Base-by-base conservation (phyloP, 2,888 invertebrate genomes). In the Blastobasis lacticolella region DNA sequence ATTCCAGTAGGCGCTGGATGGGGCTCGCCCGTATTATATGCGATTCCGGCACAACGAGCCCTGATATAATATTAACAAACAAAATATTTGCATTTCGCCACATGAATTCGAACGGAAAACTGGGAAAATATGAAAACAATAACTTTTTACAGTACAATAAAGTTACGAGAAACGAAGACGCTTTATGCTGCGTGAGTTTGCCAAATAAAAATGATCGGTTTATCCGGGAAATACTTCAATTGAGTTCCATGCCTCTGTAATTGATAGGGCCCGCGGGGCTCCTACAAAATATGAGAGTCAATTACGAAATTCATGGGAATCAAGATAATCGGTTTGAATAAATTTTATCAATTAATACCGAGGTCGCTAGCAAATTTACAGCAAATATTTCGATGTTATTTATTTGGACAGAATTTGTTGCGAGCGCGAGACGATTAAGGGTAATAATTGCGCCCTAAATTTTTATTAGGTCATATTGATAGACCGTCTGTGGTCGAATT, bases 391-490 rank as follows among this genome's bases (percentile, higher is more conserved):
- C 45, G 45, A 37, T 37, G 7, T 7, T 41, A 54, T 51, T 46
- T 47, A 44, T 46, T 49, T 37, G 45, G 49, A 45, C 45, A 42
- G 42, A 42, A 45, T 49, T 52, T 42, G 45, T 7, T 40, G 45
- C 37, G n/a, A 10, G 41, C 41, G 9, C 43, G 45, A 43, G 47
- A 46, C 45, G 51, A 54, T 54, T 51, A 54, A 51, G 54, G 52
- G 49, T 37, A 54, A 49, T 54, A 54, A 78, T 76, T 73, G 75
- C 69, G 76, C 64, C 73, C 75, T 76, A 78, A 78, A 80, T 81
- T 79, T 82, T 81, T 81, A 79, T 23, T 81, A 80, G 82, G 80
- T 78, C 78, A 78, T 78, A 75, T 69, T 73, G 71, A 81, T 75
- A 73, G 74, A 74, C 72, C 60, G 71, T 57, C 63, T 67, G 74